Conservation (phyloP, 2,113 vertebrate species). For the Gymnobelideus leadbeateri region DNA sequence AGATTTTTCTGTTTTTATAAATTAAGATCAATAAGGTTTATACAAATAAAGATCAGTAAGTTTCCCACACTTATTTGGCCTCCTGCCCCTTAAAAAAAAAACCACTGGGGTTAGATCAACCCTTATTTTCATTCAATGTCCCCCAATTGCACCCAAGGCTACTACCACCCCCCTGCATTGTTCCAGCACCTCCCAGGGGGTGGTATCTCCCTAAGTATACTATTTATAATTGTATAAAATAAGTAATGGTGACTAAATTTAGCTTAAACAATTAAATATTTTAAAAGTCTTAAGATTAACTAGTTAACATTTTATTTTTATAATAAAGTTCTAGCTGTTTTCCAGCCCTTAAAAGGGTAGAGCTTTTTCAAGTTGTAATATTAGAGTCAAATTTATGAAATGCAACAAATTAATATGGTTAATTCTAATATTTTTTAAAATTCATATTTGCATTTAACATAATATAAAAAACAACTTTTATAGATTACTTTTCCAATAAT, state of each 20-base stretch:
- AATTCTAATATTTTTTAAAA: neutral
- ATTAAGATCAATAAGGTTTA: too few species aligned
- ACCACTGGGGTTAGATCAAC: too few species aligned
- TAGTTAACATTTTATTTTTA: neutral
- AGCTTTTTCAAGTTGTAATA: neutral
- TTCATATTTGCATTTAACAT: neutral
- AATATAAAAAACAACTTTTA: neutral
- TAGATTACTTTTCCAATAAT: neutral
- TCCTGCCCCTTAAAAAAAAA: too few species aligned
- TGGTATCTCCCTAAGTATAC: too few species aligned
- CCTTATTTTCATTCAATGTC: too few species aligned
- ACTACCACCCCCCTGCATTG: too few species aligned
- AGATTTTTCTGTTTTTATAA: neutral
- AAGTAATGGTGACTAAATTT: neutral
- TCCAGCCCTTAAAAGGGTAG: neutral
- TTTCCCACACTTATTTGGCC: too few species aligned
- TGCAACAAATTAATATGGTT: neutral
- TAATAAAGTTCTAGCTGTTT: neutral
- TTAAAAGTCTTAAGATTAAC: neutral
- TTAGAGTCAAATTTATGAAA: neutral
- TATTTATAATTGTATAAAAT: neutral
- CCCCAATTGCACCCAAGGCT: too few species aligned
- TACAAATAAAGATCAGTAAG: neutral
- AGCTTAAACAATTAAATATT: neutral
- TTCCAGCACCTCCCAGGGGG: too few species aligned